Conservation (phyloP, 1,140 invertebrate species). For the Achatina immaculata region DNA sequence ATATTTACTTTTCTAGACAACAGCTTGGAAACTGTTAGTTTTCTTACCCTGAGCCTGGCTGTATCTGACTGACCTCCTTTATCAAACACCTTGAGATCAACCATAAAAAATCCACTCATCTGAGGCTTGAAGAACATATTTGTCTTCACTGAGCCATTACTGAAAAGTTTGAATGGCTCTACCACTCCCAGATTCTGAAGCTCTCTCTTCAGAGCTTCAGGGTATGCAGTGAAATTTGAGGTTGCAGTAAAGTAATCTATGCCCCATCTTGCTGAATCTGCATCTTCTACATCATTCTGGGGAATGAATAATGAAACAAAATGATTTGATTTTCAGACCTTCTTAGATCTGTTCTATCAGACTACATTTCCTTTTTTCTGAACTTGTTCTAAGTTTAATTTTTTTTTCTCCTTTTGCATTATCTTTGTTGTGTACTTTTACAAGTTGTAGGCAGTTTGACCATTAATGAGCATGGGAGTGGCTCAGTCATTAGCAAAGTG, state of each 20-base stretch:
- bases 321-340: not conserved
- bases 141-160: slow-evolving; percentile 83
- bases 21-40: too few relatives aligned
- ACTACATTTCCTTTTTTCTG: too few relatives aligned
- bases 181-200: slow-evolving; percentile 83
- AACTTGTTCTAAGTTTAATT: too few relatives aligned
- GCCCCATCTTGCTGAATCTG: slow-evolving; percentile 83
- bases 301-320: slow-evolving; percentile 47
- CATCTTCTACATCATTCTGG: slow-evolving; percentile 81
- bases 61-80: slow-evolving; percentile 79
- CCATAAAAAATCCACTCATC: slow-evolving; percentile 97
- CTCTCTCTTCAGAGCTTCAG: slow-evolving; percentile 66
- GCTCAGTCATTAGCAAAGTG: too few relatives aligned
- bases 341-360: not conserved
- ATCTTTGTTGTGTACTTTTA: too few relatives aligned
- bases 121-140: slow-evolving; percentile 96
- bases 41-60: slow-evolving; percentile 68
- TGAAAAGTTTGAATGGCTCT: slow-evolving; percentile 85
- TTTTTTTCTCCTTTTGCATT: too few relatives aligned
- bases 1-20: too few relatives aligned
- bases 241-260: slow-evolving; percentile 83
- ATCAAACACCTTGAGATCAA: slow-evolving; percentile 88
- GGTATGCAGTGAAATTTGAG: slow-evolving; percentile 80
- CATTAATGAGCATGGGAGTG: too few relatives aligned
- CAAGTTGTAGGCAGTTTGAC: too few relatives aligned